A percentile compares a stretch with the other conserved stretches of the same genome.
These are phyloP conservation scores for Folsomia candida DNA, from an alignment of 2,888 invertebrate genomes.

Conservation along the genomic window DNA sequence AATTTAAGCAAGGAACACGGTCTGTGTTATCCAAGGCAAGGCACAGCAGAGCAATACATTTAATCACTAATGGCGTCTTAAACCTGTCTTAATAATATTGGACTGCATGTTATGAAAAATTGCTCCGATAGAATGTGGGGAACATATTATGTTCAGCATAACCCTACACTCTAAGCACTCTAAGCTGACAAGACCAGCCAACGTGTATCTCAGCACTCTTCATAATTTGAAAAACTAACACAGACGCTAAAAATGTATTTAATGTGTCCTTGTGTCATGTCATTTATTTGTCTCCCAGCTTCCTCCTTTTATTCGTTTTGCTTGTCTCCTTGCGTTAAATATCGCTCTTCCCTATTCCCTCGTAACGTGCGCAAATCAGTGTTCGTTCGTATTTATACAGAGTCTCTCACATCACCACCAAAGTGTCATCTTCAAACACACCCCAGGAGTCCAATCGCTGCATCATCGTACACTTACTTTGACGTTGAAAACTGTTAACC, in stretches of 20 bases:
- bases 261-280: slow-evolving; percentile 33
- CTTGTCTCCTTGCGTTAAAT: no score
- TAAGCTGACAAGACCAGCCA: no score
- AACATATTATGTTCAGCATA: no score
- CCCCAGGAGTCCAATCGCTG: background rate
- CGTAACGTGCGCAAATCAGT: background rate
- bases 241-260: slow-evolving; percentile 24
- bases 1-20: background rate
- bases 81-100: background rate
- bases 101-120: no score
- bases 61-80: background rate
- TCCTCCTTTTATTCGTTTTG: background rate
- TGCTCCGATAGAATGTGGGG: no score
- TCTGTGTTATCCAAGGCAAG: no score
- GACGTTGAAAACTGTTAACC: no score
- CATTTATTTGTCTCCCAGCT: slow-evolving; percentile 30
- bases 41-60: no score
- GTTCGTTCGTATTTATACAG: no score
- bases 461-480: background rate
- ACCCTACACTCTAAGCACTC: no score
- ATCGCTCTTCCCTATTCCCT: background rate
- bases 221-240: slow-evolving; percentile 13
- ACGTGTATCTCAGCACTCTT: slow-evolving; percentile 13
- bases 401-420: no score
- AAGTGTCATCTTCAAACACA: no score